Base-by-base conservation (phyloP, 2,888 invertebrate genomes). In the Melinopterus prodromus region DNA sequence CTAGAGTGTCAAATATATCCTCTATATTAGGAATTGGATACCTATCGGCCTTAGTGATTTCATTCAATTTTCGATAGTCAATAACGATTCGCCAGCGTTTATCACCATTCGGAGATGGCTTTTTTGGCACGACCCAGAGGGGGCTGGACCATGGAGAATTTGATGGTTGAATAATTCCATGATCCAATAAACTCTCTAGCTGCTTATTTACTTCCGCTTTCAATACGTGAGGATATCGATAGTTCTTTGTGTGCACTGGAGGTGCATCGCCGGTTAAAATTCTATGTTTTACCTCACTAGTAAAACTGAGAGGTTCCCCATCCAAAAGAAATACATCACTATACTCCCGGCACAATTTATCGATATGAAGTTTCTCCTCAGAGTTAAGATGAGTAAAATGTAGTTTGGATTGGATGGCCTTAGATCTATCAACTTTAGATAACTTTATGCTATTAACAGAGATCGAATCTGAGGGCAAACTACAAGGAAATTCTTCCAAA, bases 21-120 rank as follows among this genome's bases (percentile, higher is more conserved):
- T 83, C 80, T 6, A 88, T 89, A 79, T 86, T 87, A 0, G 88
- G 87, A 88, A n/a, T n/a, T n/a, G n/a, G n/a, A n/a, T n/a, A n/a
- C 6, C 84, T 82, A 77, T 89, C n/a, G 87, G 84, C 86, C 0
- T 87, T 83, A 0, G 89, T 88, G 38, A 85, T 84, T 9, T 88
- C 85, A 80, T 89, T 90, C 74, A 89, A 76, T 81, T 87, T 86
- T 69, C 87, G 79, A 80, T 87, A 89, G 80, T 89, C 88, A 1
- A 88, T 85, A 6, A 89, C 88, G 26, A 89, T 80, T 53, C 87
- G 80, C 85, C 84, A 87, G 82, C 85, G 85, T 14, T 79, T 80
- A 77, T 86, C 82, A 16, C 86, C 85, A 2, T 84, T 79, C 3
- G 83, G 83, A 79, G 84, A 84, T n/a, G 76, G 15, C 81, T 87